Evolutionary conservation across 2,888 invertebrate species (phyloP).

Genomic region (Eristalis pertinax): DNA sequence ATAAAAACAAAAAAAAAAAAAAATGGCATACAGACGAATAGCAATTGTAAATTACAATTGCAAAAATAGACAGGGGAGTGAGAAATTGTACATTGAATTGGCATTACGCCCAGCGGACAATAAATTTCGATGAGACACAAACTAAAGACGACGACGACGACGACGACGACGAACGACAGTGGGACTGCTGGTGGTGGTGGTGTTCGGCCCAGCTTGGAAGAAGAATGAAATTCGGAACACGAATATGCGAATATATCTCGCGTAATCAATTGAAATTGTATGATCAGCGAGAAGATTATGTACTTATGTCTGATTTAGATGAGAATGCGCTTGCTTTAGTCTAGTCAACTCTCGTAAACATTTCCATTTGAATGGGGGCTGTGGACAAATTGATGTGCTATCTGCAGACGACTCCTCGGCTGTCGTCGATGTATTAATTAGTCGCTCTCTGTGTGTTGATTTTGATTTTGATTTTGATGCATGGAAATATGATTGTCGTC

Average conservation of each 20-base stretch:
- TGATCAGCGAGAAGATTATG: slow-evolving; percentile 54
- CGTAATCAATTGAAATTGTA: slow-evolving; percentile 65
- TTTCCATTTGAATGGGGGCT: slow-evolving; percentile 54
- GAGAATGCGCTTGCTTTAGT: slow-evolving; percentile 12
- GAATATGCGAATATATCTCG: slow-evolving; percentile 27
- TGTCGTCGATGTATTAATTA: slow-evolving; percentile 43
- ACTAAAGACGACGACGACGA: slow-evolving; percentile 36
- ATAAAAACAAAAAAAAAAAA: slow-evolving; percentile 2
- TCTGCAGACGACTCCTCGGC: slow-evolving; percentile 23
- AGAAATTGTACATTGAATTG: slow-evolving; percentile 68
- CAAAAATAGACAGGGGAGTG: slow-evolving; percentile 66
- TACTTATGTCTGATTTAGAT: slow-evolving; percentile 51
- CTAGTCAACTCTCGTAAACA: slow-evolving; percentile 52
- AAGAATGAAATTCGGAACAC: slow-evolving; percentile 36
- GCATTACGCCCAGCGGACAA: slow-evolving; percentile 63
- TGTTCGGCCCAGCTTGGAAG: not conserved
- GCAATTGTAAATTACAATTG: slow-evolving; percentile 72
- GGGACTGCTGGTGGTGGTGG: not conserved
- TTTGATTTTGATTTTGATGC: slow-evolving; percentile 23
- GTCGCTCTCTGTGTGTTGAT: too few species aligned
- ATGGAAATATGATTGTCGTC: slow-evolving; percentile 28
- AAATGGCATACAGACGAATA: slow-evolving; percentile 20
- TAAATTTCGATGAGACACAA: slow-evolving; percentile 51
- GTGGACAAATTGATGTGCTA: slow-evolving; percentile 38
- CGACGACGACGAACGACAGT: not conserved